Conservation (phyloP, 2,888 invertebrate species). For the Temnothorax ravouxi region DNA sequence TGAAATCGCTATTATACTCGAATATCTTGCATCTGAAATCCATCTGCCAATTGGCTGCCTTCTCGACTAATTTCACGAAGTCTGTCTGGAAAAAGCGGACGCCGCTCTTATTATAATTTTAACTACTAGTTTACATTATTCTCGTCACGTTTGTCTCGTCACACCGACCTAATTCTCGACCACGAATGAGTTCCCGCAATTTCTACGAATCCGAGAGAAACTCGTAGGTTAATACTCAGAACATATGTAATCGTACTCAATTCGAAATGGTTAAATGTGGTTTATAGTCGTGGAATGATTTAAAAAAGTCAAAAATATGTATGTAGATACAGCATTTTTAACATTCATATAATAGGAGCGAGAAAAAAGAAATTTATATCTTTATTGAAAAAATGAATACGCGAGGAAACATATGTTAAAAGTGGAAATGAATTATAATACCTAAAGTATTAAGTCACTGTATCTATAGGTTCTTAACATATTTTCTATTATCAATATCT, state of each 20-base stretch:
- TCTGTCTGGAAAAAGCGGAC: slow-evolving; percentile 11
- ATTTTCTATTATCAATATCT: neutral
- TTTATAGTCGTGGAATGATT: neutral
- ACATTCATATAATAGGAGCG: neutral
- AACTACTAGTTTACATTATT: slow-evolving; percentile 41
- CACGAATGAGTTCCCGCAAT: slow-evolving; percentile 28
- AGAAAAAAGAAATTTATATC: neutral
- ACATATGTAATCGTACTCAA: slow-evolving; percentile 22
- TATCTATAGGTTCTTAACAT: neutral
- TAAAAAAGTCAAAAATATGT: neutral
- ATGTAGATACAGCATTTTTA: neutral
- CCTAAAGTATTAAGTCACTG: neutral
- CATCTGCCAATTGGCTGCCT: neutral
- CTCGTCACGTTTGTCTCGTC: slow-evolving; percentile 46
- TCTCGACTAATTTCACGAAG: slow-evolving; percentile 4
- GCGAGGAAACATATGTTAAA: neutral
- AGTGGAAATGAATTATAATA: neutral
- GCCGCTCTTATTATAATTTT: slow-evolving; percentile 33
- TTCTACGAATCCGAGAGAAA: slow-evolving; percentile 47
- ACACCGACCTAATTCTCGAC: slow-evolving; percentile 40
- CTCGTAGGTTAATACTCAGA: slow-evolving; percentile 14
- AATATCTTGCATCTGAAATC: neutral
- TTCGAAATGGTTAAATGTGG: slow-evolving; percentile 2
- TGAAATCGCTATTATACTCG: neutral
- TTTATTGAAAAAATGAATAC: neutral